A percentile compares a stretch with the other conserved stretches of the same genome.
Conservation (phyloP, 2,888 invertebrate genomes). For the Melieria omissa region DNA sequence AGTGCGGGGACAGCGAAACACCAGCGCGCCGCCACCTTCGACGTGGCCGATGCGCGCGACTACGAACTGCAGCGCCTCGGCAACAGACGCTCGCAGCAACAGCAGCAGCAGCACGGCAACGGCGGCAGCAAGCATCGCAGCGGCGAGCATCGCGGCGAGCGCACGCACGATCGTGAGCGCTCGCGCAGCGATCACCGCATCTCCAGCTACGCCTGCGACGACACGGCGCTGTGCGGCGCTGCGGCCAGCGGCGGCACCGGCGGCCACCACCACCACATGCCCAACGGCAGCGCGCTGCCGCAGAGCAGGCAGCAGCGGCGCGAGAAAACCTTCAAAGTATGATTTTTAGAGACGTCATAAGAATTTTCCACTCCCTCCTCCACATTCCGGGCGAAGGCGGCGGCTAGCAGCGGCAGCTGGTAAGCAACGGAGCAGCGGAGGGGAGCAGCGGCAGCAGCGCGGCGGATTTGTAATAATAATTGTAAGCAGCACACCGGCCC, state of each 20-base stretch:
- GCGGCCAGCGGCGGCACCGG: conserved; percentile 37
- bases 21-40: conserved; percentile 62
- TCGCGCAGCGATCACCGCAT: conserved; percentile 63
- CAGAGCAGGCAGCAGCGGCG: conserved; percentile 62
- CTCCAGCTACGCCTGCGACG: conserved; percentile 58
- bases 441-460: conserved; percentile 45
- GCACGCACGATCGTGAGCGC: conserved; percentile 55
- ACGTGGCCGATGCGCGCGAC: conserved; percentile 62
- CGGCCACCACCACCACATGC: conserved; percentile 39
- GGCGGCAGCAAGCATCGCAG: conserved; percentile 12
- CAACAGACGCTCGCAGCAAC: conserved; percentile 60
- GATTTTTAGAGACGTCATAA: conserved; percentile 69
- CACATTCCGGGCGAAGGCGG: conserved; percentile 9
- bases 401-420: conserved; percentile 42
- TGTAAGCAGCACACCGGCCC: conserved; percentile 26
- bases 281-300: conserved; percentile 46
- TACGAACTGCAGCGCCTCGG: conserved; percentile 63
- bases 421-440: conserved; percentile 36
- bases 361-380: conserved; percentile 57
- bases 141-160: conserved; percentile 43
- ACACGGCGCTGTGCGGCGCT: conserved; percentile 41
- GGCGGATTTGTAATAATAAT: conserved; percentile 59
- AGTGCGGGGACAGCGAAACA: conserved; percentile 44
- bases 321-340: conserved; percentile 67
- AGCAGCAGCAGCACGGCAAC: conserved; percentile 49